A percentile compares a stretch with the other conserved stretches of the same genome.
phyloP scores from a whole-genome alignment of 2,888 invertebrate genomes.

The Heliconius ethilla region DNA sequence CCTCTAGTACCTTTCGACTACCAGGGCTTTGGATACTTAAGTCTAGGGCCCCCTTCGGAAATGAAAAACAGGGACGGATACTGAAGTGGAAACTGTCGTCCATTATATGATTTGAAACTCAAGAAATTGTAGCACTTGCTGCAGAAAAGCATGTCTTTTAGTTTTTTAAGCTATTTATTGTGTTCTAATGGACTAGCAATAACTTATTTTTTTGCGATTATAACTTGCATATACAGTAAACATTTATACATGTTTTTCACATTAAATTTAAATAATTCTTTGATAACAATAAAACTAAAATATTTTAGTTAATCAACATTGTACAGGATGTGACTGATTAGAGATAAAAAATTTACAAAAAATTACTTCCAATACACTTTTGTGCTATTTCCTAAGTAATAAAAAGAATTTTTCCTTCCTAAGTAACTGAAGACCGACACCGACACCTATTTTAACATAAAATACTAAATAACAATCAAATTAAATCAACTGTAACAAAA shows the following conservation, averaged over 20 bases:
- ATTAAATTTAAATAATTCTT: slow-evolving; percentile 24
- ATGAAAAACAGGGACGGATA: slow-evolving; percentile 32
- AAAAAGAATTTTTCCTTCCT: no score
- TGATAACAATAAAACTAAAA: slow-evolving; percentile 6
- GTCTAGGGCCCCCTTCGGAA: not conserved
- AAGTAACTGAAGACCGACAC: slow-evolving; percentile 27
- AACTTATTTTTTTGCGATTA: slow-evolving; percentile 2
- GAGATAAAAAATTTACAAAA: not conserved
- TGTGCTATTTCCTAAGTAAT: no score
- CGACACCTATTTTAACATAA: slow-evolving; percentile 62
- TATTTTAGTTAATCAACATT: not conserved
- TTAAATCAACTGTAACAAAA: slow-evolving; percentile 76
- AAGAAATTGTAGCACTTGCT: not conserved
- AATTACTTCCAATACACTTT: no score
- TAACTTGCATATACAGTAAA: slow-evolving; percentile 21
- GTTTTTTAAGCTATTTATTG: no score
- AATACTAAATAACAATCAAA: slow-evolving; percentile 80
- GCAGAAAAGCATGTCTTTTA: no score
- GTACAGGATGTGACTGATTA: slow-evolving; percentile 14
- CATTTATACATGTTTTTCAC: slow-evolving; percentile 22
- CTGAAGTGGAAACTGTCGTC: not conserved
- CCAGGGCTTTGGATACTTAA: not conserved
- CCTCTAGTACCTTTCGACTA: no score
- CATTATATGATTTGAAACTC: not conserved
- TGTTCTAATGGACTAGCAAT: slow-evolving; percentile 13